Conservation (phyloP, 2,113 vertebrate genomes). For the Onychostoma macrolepis region DNA sequence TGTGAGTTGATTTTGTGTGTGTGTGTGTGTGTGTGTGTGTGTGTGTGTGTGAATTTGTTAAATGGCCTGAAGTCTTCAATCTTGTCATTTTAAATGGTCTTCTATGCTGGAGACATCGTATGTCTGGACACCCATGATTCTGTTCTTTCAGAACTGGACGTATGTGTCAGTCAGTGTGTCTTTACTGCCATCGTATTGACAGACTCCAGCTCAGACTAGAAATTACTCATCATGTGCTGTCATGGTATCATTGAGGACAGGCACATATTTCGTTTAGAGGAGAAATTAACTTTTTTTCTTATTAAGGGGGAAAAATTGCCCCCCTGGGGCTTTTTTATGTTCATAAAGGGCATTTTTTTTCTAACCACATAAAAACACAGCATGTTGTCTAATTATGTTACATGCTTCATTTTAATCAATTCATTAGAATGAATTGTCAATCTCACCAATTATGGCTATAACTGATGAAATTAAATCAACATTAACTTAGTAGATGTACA, state of each 20-base stretch:
- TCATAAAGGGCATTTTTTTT: background rate
- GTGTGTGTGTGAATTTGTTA: slow-evolving; percentile 28
- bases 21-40: background rate
- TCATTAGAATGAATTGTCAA: background rate
- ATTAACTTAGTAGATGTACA: background rate
- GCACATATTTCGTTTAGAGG: background rate
- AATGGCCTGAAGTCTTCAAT: slow-evolving; percentile 2
- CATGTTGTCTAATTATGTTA: background rate
- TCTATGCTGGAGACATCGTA: background rate
- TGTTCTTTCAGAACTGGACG: background rate
- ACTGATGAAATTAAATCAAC: background rate
- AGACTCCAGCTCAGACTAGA: background rate
- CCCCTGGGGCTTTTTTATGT: background rate
- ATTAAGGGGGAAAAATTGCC: background rate
- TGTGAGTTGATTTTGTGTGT: slow-evolving; percentile 11
- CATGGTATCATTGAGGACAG: background rate
- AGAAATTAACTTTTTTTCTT: slow-evolving; percentile 4
- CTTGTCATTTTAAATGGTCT: slow-evolving; percentile 10
- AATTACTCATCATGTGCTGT: slow-evolving; percentile 24
- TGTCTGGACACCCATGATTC: background rate
- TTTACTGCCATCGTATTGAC: slow-evolving; percentile 8
- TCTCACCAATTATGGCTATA: background rate
- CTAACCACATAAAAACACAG: background rate
- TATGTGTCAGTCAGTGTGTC: slow-evolving; percentile 1
- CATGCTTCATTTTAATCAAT: background rate